These are phyloP conservation scores for Rhagonycha lutea DNA, from an alignment of 2,888 invertebrate species.

Conservation along the genomic window DNA sequence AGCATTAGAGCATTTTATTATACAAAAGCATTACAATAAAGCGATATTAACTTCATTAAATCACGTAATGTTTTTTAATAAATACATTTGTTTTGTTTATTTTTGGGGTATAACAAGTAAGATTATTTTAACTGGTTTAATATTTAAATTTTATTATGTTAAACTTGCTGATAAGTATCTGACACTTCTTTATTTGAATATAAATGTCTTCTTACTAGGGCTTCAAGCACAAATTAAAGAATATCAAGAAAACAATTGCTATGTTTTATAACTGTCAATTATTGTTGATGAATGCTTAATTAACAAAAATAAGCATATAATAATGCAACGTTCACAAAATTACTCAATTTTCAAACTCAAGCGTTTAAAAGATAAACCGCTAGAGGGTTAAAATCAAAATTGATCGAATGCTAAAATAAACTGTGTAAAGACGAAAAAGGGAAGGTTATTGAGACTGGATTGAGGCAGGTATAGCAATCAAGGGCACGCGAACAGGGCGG, in stretches of 20 bases:
- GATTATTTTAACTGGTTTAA: neutral
- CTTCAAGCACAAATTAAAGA: neutral
- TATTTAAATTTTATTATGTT: neutral
- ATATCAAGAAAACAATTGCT: neutral
- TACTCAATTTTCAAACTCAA: slow-evolving; percentile 3
- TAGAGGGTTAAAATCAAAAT: slow-evolving; percentile 1
- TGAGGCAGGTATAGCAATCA: slow-evolving; percentile 28
- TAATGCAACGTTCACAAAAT: neutral
- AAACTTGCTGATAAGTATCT: neutral
- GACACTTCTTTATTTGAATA: neutral
- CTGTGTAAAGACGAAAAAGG: slow-evolving; percentile 7
- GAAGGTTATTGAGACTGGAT: slow-evolving; percentile 20
- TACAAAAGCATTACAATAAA: neutral
- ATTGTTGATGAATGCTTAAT: neutral
- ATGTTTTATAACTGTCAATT: neutral
- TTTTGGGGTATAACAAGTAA: neutral
- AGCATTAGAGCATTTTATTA: neutral
- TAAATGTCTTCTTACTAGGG: neutral
- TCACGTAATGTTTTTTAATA: neutral
- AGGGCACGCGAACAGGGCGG: slow-evolving; percentile 24
- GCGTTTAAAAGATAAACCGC: slow-evolving; percentile 7
- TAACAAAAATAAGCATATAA: neutral
- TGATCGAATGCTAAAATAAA: slow-evolving; percentile 2
- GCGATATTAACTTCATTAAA: neutral
- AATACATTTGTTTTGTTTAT: neutral